Conservation (phyloP, 1,140 invertebrate genomes). For the Pseudobourletiella spinata region DNA sequence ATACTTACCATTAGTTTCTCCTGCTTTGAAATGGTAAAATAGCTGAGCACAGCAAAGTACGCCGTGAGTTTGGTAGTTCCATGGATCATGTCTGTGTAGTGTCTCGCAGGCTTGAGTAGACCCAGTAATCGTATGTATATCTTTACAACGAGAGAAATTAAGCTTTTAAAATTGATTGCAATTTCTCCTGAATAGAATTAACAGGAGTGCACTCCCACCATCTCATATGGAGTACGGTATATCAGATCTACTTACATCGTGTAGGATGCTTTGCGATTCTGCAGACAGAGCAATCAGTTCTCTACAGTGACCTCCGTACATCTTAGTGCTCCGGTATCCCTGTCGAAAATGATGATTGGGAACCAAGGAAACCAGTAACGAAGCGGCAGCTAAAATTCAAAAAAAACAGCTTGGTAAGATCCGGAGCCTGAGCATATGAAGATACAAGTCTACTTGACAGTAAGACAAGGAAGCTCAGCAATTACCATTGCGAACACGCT, state of each 20-base stretch:
- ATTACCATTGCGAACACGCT: constrained; percentile 69
- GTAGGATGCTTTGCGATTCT: constrained; percentile 68
- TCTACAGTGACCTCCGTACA: constrained; percentile 38
- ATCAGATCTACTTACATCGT: too few species aligned
- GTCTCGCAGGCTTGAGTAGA: constrained; percentile 66
- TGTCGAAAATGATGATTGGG: constrained; percentile 79
- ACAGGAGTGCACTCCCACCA: too few species aligned
- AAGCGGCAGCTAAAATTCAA: constrained; percentile 59
- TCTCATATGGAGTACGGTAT: too few species aligned
- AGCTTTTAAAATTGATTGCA: too few species aligned
- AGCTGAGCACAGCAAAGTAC: constrained; percentile 81
- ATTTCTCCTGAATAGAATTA: too few species aligned
- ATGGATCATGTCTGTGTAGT: constrained; percentile 74
- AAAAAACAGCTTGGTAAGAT: constrained; percentile 13
- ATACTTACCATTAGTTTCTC: constrained; percentile 81
- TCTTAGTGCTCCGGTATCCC: constrained; percentile 57
- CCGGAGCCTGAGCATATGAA: too few species aligned
- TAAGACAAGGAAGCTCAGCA: too few species aligned
- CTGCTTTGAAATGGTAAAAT: constrained; percentile 75
- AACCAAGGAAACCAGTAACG: constrained; percentile 75
- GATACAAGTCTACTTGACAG: too few species aligned
- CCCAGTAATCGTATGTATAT: constrained; percentile 37
- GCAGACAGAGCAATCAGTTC: constrained; percentile 43
- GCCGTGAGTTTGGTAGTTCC: constrained; percentile 83
- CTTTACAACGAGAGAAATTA: constrained; percentile 9